Conservation (phyloP, 2,888 invertebrate genomes). For the Lasioglossum zephyrum region DNA sequence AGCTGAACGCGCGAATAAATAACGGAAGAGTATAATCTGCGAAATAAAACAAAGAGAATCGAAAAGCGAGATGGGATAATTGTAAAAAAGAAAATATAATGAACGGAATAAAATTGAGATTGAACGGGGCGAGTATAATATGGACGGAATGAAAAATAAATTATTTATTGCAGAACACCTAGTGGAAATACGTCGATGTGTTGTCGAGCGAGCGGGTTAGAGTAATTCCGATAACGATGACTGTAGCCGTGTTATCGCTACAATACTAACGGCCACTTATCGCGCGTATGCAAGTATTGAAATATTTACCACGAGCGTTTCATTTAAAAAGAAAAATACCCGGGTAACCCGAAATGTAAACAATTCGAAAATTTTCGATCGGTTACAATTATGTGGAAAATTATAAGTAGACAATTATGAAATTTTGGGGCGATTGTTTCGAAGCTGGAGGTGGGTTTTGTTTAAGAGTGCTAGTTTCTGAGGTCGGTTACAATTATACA, state of each 20-base stretch:
- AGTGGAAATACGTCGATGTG: background rate
- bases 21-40: background rate
- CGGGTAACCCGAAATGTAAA: too few relatives aligned
- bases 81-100: background rate
- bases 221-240: constrained; percentile 49
- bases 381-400: too few relatives aligned
- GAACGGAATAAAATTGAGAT: background rate
- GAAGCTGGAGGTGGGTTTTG: too few relatives aligned
- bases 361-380: too few relatives aligned
- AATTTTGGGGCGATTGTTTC: too few relatives aligned
- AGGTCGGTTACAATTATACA: too few relatives aligned
- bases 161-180: background rate
- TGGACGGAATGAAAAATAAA: too few relatives aligned
- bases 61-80: background rate
- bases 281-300: constrained; percentile 38
- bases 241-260: constrained; percentile 44
- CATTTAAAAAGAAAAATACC: background rate
- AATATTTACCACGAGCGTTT: constrained; percentile 34
- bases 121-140: background rate
- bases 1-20: background rate
- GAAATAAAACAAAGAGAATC: background rate
- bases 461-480: too few relatives aligned
- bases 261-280: constrained; percentile 50
- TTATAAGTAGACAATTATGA: too few relatives aligned
- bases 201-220: constrained; percentile 17